Conservation (phyloP, 2,888 invertebrate species). For the Pyrochroa serraticornis region DNA sequence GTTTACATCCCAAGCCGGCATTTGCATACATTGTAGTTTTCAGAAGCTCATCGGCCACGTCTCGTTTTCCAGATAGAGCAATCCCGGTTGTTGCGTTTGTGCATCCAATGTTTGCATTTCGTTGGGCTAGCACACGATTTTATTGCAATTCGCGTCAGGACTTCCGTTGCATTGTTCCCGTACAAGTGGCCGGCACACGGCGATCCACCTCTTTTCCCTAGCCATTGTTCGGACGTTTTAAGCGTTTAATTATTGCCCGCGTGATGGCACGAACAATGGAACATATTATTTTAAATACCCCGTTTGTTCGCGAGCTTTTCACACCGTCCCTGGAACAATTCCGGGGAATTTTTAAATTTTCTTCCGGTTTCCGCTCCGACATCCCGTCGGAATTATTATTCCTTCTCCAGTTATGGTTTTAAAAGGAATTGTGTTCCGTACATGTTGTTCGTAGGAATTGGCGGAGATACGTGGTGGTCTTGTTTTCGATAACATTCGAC, state of each 20-base stretch:
- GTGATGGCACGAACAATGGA: conserved; percentile 18
- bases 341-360: no score
- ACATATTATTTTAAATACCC: conserved; percentile 28
- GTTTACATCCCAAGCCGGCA: conserved; percentile 19
- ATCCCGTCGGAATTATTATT: no score
- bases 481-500: no score
- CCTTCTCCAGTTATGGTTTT: no score
- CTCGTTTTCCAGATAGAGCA: conserved; percentile 6
- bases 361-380: no score
- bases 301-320: conserved; percentile 11
- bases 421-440: no score
- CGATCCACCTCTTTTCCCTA: neutral
- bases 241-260: conserved; percentile 15
- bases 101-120: conserved; percentile 17
- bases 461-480: no score
- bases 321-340: no score
- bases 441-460: no score
- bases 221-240: neutral
- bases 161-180: conserved; percentile 22
- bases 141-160: conserved; percentile 11
- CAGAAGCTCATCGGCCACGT: conserved; percentile 15
- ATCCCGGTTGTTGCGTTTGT: conserved; percentile 2
- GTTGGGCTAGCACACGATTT: conserved; percentile 18
- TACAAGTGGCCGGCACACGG: conserved; percentile 16
- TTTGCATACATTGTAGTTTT: conserved; percentile 31